These are phyloP conservation scores for Melanotaenia trifasciata DNA, from an alignment of 2,797 vertebrate species.

Conservation along the genomic window DNA sequence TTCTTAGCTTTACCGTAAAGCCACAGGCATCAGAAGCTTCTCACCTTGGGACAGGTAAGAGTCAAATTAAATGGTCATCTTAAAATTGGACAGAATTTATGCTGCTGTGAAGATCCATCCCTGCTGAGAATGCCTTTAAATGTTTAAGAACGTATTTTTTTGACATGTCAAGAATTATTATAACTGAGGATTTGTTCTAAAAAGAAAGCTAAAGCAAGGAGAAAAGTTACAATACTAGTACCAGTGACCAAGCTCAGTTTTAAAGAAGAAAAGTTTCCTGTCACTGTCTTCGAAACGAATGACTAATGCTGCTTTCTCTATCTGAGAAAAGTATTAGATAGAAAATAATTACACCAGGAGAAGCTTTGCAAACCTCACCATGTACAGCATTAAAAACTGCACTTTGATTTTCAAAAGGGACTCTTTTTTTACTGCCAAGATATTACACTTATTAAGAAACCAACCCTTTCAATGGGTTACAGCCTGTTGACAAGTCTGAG, in stretches of 20 bases:
- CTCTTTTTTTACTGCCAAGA: not conserved
- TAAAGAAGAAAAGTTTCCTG: not conserved
- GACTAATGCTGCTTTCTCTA: not conserved
- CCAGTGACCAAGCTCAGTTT: not conserved
- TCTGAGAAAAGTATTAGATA: not conserved
- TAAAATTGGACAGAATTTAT: not conserved
- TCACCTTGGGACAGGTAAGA: slow-evolving; percentile 53
- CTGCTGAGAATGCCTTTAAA: not conserved
- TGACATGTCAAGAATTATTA: not conserved
- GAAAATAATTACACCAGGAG: not conserved
- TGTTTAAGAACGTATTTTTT: not conserved
- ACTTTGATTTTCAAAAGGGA: not conserved
- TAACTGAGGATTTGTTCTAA: not conserved
- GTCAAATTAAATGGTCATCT: not conserved
- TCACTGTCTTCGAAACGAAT: not conserved
- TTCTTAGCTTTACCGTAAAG: slow-evolving; percentile 14
- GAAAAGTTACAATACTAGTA: not conserved
- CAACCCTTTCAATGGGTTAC: not conserved
- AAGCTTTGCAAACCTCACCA: not conserved
- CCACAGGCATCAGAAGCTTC: slow-evolving; percentile 14
- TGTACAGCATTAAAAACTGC: not conserved
- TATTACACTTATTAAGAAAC: not conserved
- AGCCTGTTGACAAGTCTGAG: not conserved
- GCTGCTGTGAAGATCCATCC: not conserved
- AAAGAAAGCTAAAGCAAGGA: not conserved